Evolutionary conservation across 2,113 vertebrate species (phyloP), one percentile per base, ranked within the genome.

Genomic region (Gymnogyps californianus): DNA sequence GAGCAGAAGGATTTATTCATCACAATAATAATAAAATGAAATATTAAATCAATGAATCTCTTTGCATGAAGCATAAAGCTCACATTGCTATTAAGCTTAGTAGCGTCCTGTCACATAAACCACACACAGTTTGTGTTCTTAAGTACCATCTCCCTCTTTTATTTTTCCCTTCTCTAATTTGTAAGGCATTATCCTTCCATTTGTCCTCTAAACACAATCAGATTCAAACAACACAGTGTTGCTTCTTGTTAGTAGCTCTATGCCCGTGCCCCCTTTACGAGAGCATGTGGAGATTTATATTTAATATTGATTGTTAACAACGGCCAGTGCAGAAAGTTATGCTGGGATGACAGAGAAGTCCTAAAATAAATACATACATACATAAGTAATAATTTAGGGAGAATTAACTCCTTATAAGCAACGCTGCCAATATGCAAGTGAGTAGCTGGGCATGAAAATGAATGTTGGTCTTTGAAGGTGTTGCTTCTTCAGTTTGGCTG

Each of bases 1-100:
- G 70, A 95, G 91, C 83, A 91, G 93, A 91, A 92, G 92, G 96
- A 98, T 97, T 95, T 97, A 97, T 94, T 94, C 93, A 92, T 91
- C 90, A 91, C 92, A 93, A 91, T 79, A 93, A 95, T 52, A 95
- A 95, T 90, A 91, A 94, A 96, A 28, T 1, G 34, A 96, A 96
- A 95, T 97, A 96, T 96, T 89, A 96, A 95, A 97, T 96, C 96
- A 83, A 93, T 96, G 85, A 93, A 94, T 97, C 95, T 96, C 87
- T 90, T 95, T 83, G 83, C 89, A 62, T 40, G 89, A 83, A 87
- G 89, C 84, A 84, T 66, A 84, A 93, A 95, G 79, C 84, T 85
- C 38, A 2, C 54, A 2, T 5, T 13, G 91, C 88, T 49, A 67
- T 87, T 79, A 64, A 72, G 88, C 61, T 84, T 26, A 40, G 80